phyloP scores from a whole-genome alignment of 2,888 invertebrate genomes.

The Synergus umbraculus region DNA sequence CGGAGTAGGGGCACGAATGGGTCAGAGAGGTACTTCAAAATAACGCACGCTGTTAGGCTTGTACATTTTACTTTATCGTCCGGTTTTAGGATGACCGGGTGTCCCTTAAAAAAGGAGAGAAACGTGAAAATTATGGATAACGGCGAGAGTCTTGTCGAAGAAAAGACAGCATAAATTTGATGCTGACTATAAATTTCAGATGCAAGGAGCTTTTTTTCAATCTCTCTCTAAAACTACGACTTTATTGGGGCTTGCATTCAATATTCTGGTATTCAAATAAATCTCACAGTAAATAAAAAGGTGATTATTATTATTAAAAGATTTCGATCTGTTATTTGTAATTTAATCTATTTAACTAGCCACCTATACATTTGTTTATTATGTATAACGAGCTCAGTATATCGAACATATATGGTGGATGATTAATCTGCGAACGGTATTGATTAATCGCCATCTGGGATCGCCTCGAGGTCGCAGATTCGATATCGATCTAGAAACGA shows the following conservation, averaged over 20 bases:
- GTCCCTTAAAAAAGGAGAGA: constrained; percentile 7
- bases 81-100: background rate
- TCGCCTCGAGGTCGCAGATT: constrained; percentile 24
- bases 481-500: constrained; percentile 14
- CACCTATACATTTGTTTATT: background rate
- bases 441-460: constrained; percentile 54
- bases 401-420: constrained; percentile 35
- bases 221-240: background rate
- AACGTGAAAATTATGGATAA: constrained; percentile 18
- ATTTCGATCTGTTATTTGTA: background rate
- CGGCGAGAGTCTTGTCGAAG: background rate
- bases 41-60: constrained; percentile 5
- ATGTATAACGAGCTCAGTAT: constrained; percentile 2
- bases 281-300: background rate
- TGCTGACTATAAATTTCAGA: background rate
- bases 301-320: background rate
- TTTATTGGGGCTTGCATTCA: background rate
- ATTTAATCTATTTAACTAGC: background rate
- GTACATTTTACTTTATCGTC: constrained; percentile 19
- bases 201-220: background rate
- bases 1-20: background rate
- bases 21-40: constrained; percentile 19
- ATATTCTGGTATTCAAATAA: background rate
- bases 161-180: constrained; percentile 2
- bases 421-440: constrained; percentile 54